Conservation (phyloP, 2,113 vertebrate species). For the Girardinichthys multiradiatus region DNA sequence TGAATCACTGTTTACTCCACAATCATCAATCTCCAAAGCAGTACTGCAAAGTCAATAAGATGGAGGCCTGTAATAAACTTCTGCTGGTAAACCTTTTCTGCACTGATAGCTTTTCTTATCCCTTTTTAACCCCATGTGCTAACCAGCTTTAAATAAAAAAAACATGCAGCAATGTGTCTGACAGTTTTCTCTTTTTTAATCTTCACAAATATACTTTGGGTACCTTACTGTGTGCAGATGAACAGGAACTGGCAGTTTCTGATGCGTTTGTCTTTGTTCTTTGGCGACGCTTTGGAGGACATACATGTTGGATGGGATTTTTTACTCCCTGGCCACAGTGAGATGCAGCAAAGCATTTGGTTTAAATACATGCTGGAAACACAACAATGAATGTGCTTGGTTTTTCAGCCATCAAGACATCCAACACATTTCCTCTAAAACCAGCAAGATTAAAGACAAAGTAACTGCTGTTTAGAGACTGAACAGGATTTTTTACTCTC, state of each 20-base stretch:
- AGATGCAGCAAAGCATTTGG: conserved; percentile 20
- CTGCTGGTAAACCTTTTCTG: conserved; percentile 21
- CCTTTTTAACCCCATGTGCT: not conserved
- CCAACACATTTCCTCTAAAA: conserved; percentile 23
- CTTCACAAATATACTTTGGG: conserved; percentile 9
- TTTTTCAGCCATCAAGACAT: conserved; percentile 29
- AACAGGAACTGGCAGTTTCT: conserved; percentile 35
- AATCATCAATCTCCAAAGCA: conserved; percentile 53
- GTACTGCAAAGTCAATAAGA: conserved; percentile 39
- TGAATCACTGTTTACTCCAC: conserved; percentile 50
- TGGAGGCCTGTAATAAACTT: conserved; percentile 36
- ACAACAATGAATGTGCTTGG: conserved; percentile 9
- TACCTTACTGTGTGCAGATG: not conserved
- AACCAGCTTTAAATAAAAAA: not conserved
- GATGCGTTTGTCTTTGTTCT: conserved; percentile 27
- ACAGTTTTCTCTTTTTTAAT: conserved; percentile 6
- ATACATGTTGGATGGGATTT: conserved; percentile 54
- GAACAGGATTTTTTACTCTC: not conserved
- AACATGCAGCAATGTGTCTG: not conserved
- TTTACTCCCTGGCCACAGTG: conserved; percentile 13
- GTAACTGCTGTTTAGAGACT: not conserved
- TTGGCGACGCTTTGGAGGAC: conserved; percentile 51
- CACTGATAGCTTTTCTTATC: not conserved
- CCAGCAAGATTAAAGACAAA: conserved; percentile 15
- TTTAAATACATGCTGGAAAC: conserved; percentile 43